Percentiles rank a stretch among this genome's conserved stretches.
phyloP scores from a whole-genome alignment of 2,113 vertebrate genomes.

The Microcebus ravelobensis region DNA sequence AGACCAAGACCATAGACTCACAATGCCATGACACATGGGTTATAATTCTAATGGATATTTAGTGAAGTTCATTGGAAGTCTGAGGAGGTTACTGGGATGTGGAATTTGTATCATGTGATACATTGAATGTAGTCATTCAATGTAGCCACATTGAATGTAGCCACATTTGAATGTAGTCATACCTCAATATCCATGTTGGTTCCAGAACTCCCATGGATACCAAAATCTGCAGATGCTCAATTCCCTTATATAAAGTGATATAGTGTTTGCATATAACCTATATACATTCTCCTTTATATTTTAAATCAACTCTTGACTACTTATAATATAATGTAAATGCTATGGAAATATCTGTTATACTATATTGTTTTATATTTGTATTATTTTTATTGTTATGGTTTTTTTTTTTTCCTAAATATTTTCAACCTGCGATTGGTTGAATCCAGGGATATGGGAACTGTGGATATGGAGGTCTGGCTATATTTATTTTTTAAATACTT shows the following conservation, averaged over 20 bases:
- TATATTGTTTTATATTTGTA: neutral
- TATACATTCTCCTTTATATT: neutral
- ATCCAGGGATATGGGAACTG: neutral
- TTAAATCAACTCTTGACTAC: neutral
- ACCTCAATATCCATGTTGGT: neutral
- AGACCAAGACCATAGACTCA: neutral
- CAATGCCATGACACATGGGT: neutral
- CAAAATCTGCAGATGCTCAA: neutral
- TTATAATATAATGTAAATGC: neutral
- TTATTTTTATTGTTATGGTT: neutral
- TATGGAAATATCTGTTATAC: neutral
- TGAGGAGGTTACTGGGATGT: neutral
- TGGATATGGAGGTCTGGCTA: neutral
- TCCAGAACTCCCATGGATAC: neutral
- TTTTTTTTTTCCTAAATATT: neutral
- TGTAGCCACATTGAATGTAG: no score
- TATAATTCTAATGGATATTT: neutral
- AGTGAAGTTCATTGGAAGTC: neutral
- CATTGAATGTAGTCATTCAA: no score
- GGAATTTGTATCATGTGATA: neutral
- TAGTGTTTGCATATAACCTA: neutral
- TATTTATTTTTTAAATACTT: slow-evolving; percentile 1
- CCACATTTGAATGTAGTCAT: neutral
- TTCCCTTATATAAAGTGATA: neutral
- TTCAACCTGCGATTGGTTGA: neutral